Evolutionary conservation across 2,113 vertebrate species (phyloP).

Genomic region (Agelaius tricolor): DNA sequence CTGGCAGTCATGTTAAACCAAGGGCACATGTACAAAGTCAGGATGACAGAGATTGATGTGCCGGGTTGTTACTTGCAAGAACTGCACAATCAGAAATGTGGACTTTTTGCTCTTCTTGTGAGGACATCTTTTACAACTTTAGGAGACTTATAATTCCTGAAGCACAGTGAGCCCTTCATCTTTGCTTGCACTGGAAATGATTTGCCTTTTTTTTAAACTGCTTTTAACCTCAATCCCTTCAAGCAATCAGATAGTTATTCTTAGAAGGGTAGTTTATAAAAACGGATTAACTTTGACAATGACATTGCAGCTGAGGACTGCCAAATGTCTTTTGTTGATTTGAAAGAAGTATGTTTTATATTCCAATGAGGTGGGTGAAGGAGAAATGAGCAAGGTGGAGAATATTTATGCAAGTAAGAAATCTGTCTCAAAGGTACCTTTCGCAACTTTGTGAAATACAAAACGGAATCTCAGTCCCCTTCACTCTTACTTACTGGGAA

Average conservation of each 20-base stretch:
- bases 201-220: slow-evolving; percentile 8
- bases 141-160: slow-evolving; percentile 36
- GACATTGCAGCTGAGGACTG: slow-evolving; percentile 58
- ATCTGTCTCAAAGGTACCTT: slow-evolving; percentile 30
- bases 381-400: slow-evolving; percentile 21
- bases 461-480: background rate
- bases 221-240: slow-evolving; percentile 65
- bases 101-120: background rate
- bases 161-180: slow-evolving; percentile 21
- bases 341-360: slow-evolving; percentile 50
- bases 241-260: slow-evolving; percentile 62
- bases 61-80: background rate
- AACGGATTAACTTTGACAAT: slow-evolving; percentile 60
- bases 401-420: slow-evolving; percentile 43
- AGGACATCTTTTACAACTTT: background rate
- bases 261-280: slow-evolving; percentile 62
- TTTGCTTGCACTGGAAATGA: slow-evolving; percentile 34
- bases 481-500: background rate
- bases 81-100: background rate
- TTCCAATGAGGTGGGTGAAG: slow-evolving; percentile 16
- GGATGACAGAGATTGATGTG: background rate
- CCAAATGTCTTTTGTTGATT: slow-evolving; percentile 48
- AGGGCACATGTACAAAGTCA: background rate
- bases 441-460: background rate
- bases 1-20: background rate